phyloP scores from a whole-genome alignment of 1,140 invertebrate species.

The Lamellibrachia luymesi region DNA sequence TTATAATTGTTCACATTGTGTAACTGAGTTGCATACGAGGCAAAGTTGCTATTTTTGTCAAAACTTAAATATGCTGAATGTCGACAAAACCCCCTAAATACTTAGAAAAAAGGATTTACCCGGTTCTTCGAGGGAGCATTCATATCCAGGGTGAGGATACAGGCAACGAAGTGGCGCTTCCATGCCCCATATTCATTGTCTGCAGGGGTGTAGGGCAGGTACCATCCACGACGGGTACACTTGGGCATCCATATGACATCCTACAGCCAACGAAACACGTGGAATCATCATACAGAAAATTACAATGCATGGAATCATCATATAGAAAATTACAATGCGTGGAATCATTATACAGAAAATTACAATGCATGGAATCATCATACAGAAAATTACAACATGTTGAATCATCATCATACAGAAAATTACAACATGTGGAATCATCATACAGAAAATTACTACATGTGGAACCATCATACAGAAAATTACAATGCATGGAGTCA shows the following conservation, averaged over 20 bases:
- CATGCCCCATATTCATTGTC: conserved; percentile 33
- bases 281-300: background rate
- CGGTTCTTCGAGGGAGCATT: conserved; percentile 8
- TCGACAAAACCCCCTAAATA: background rate
- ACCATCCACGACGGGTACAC: conserved; percentile 38
- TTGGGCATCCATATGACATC: conserved; percentile 39
- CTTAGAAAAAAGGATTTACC: background rate
- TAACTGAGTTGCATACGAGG: background rate
- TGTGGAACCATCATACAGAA: background rate
- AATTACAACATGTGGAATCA: background rate
- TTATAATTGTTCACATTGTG: background rate
- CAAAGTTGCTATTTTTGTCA: background rate
- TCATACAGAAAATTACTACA: conserved; percentile 28
- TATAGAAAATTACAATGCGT: background rate
- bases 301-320: background rate
- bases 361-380: background rate
- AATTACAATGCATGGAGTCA: background rate
- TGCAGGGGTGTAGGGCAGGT: conserved; percentile 34
- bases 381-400: no score
- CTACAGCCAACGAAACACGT: background rate
- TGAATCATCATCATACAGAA: no score
- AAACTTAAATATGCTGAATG: no score
- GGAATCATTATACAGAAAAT: no score
- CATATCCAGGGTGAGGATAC: conserved; percentile 30
- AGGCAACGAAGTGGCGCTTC: conserved; percentile 39